phyloP scores from a whole-genome alignment of 2,888 invertebrate species.

The Drosophila maculinotata region DNA sequence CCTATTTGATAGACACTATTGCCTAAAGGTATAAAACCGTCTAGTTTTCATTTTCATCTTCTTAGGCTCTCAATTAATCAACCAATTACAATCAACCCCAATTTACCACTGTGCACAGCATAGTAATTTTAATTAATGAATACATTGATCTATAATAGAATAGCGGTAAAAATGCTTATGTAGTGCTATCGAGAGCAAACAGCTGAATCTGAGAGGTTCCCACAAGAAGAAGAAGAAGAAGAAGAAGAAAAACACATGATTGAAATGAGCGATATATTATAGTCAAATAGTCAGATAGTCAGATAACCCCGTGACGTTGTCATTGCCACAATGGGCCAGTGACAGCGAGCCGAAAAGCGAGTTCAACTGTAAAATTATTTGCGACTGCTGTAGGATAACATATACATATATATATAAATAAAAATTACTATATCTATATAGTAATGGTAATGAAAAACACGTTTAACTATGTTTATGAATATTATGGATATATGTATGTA shows the following conservation, averaged over 20 bases:
- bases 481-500: slow-evolving; percentile 31
- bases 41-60: not conserved
- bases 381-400: slow-evolving; percentile 76
- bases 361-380: slow-evolving; percentile 75
- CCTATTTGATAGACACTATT: slow-evolving; percentile 61
- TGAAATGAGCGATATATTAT: slow-evolving; percentile 74
- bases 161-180: slow-evolving; percentile 70
- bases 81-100: not conserved
- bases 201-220: slow-evolving; percentile 33
- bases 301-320: slow-evolving; percentile 43
- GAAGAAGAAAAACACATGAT: slow-evolving; percentile 31
- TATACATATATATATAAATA: not conserved
- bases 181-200: slow-evolving; percentile 44
- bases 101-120: slow-evolving; percentile 32
- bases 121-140: slow-evolving; percentile 11
- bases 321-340: slow-evolving; percentile 29
- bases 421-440: slow-evolving; percentile 39
- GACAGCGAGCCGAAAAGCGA: slow-evolving; percentile 30
- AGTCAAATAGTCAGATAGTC: slow-evolving; percentile 62
- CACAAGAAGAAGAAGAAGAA: too few relatives aligned
- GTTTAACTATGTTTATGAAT: slow-evolving; percentile 68
- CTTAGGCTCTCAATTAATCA: not conserved
- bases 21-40: slow-evolving; percentile 5
- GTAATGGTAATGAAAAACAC: slow-evolving; percentile 55
- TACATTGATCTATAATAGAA: slow-evolving; percentile 21